A percentile compares a stretch with the other conserved stretches of the same genome.
Evolutionary conservation across 2,797 vertebrate species (phyloP).

Genomic region (Erithacus rubecula): DNA sequence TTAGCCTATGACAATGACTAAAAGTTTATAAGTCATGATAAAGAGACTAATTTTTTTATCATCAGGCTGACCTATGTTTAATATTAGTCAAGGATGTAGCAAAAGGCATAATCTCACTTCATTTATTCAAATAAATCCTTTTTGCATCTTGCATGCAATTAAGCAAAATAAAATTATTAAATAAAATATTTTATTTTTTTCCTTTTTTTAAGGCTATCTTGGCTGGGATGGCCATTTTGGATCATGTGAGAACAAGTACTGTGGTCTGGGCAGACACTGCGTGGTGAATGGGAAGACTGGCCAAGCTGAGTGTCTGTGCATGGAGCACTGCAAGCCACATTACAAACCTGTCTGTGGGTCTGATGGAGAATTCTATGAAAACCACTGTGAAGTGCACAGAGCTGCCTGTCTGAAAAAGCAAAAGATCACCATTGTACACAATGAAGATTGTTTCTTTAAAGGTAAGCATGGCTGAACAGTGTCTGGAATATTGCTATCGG

Average conservation of each 20-base stretch:
- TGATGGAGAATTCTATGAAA: conserved; percentile 92
- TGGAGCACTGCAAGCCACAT: conserved; percentile 89
- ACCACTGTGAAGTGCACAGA: conserved; percentile 94
- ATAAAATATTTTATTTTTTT: not conserved
- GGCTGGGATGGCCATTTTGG: conserved; percentile 70
- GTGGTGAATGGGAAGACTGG: conserved; percentile 78
- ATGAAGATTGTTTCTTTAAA: conserved; percentile 95
- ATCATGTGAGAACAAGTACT: conserved; percentile 93
- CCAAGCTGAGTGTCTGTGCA: conserved; percentile 87
- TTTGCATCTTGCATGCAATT: not conserved
- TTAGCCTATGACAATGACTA: not conserved
- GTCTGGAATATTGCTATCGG: not conserved
- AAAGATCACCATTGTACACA: conserved; percentile 91
- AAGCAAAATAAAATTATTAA: not conserved
- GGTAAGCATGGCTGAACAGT: conserved; percentile 73
- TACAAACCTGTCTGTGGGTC: conserved; percentile 96
- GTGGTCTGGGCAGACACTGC: conserved; percentile 92
- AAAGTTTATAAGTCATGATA: not conserved
- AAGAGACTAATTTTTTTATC: conserved; percentile 19
- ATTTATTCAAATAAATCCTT: not conserved
- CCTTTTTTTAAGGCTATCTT: conserved; percentile 71
- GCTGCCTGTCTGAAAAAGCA: conserved; percentile 87
- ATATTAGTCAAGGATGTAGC: conserved; percentile 9
- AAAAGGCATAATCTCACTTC: not conserved
- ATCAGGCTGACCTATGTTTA: not conserved